A percentile compares a stretch with the other conserved stretches of the same genome.
phyloP scores from a whole-genome alignment of 2,888 invertebrate species.

The Corbicula japonica region DNA sequence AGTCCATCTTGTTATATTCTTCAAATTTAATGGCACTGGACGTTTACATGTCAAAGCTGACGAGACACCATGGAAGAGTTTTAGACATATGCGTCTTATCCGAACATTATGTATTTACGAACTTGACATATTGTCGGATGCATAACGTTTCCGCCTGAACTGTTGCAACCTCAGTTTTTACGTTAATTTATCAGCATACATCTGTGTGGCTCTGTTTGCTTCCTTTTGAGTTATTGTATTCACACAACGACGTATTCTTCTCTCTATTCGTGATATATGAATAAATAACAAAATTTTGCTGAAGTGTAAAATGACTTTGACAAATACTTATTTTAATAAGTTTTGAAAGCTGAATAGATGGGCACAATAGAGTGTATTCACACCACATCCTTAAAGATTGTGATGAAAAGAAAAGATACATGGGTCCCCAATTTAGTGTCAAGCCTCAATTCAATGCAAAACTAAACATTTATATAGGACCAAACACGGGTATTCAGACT shows the following conservation, averaged over 20 bases:
- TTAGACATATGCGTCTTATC: background rate
- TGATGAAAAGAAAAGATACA: constrained; percentile 50
- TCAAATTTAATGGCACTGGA: no score
- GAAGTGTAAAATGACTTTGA: constrained; percentile 37
- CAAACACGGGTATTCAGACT: constrained; percentile 38
- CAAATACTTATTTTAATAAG: constrained; percentile 53
- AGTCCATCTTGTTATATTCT: no score
- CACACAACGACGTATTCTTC: constrained; percentile 10
- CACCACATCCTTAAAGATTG: constrained; percentile 32
- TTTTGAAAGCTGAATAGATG: constrained; percentile 40
- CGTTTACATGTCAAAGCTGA: no score
- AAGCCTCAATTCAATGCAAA: constrained; percentile 26
- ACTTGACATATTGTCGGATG: constrained; percentile 3
- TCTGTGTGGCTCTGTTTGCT: constrained; percentile 27
- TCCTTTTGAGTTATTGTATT: constrained; percentile 29
- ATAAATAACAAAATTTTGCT: constrained; percentile 19
- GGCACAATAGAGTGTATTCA: constrained; percentile 27
- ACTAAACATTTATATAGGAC: constrained; percentile 47
- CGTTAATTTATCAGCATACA: background rate
- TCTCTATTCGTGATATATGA: constrained; percentile 21
- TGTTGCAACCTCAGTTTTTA: background rate
- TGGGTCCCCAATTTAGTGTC: constrained; percentile 26
- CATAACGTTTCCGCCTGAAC: constrained; percentile 20
- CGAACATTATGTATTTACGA: background rate
- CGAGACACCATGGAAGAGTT: no score